Evolutionary conservation across 2,113 vertebrate genomes (phyloP).

Genomic region (Mungos mungo): DNA sequence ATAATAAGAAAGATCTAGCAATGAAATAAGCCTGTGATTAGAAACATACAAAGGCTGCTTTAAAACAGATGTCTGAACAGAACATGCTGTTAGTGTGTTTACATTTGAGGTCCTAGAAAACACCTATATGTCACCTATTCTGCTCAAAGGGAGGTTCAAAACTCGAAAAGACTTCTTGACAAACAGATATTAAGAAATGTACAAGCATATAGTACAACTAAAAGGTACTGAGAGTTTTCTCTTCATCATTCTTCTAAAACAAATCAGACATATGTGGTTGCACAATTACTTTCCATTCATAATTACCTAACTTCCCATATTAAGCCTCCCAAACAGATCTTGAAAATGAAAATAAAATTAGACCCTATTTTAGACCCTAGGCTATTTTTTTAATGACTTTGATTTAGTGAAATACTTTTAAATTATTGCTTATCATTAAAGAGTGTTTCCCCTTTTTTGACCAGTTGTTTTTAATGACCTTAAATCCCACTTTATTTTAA

Average conservation of each 20-base stretch:
- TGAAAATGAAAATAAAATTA: slow-evolving; percentile 61
- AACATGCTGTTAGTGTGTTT: neutral
- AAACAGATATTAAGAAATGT: neutral
- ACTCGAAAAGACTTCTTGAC: neutral
- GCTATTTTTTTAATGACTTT: neutral
- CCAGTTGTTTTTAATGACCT: neutral
- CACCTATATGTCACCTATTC: neutral
- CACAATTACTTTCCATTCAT: neutral
- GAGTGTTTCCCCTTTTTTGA: neutral
- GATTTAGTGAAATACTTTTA: slow-evolving; percentile 33
- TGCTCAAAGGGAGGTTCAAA: neutral
- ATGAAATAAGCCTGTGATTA: neutral
- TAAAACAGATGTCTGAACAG: neutral
- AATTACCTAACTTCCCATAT: slow-evolving; percentile 1
- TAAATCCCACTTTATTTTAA: slow-evolving; percentile 40
- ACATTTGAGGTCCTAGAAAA: neutral
- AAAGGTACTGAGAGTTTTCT: neutral
- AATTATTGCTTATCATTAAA: slow-evolving; percentile 14
- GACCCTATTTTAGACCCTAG: neutral
- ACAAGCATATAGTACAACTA: neutral
- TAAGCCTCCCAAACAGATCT: slow-evolving; percentile 30
- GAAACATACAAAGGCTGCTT: neutral
- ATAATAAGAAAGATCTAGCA: neutral
- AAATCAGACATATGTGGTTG: neutral
- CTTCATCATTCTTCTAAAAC: slow-evolving; percentile 19